Evolutionary conservation across 2,113 vertebrate genomes (phyloP).

Genomic region (Sorex araneus): DNA sequence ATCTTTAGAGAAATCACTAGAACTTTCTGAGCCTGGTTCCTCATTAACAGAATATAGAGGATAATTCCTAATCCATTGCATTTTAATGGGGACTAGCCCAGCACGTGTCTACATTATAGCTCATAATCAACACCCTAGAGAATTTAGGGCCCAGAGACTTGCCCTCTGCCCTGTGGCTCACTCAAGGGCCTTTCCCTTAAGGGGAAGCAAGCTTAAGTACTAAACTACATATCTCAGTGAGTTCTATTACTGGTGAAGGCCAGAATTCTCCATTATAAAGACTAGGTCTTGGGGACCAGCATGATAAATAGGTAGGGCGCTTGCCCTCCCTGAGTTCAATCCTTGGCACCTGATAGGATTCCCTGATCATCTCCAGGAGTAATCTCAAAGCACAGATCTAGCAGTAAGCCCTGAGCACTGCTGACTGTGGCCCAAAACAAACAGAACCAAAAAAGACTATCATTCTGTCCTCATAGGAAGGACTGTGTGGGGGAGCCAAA

Average conservation of each 20-base stretch:
- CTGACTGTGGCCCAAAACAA: no score
- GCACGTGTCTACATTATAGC: no score
- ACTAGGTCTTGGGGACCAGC: no score
- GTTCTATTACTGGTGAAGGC: background rate
- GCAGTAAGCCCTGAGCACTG: no score
- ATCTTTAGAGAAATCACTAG: background rate
- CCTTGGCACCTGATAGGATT: no score
- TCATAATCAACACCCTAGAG: background rate
- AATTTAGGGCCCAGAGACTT: background rate
- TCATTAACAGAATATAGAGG: background rate
- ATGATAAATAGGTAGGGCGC: no score
- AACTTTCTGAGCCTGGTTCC: background rate
- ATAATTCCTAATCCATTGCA: background rate
- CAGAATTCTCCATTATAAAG: background rate
- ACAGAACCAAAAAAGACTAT: constrained; percentile 27
- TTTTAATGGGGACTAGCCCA: background rate
- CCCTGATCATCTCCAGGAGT: no score
- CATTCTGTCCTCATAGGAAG: constrained; percentile 46
- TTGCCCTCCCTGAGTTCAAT: no score
- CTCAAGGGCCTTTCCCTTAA: background rate
- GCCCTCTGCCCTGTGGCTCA: background rate
- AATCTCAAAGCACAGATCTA: no score
- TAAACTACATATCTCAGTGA: constrained; percentile 1
- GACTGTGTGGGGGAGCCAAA: constrained; percentile 34
- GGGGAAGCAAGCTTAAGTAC: background rate